Evolutionary conservation across 2,888 invertebrate species (phyloP).

Genomic region (Fragum whitleyi): DNA sequence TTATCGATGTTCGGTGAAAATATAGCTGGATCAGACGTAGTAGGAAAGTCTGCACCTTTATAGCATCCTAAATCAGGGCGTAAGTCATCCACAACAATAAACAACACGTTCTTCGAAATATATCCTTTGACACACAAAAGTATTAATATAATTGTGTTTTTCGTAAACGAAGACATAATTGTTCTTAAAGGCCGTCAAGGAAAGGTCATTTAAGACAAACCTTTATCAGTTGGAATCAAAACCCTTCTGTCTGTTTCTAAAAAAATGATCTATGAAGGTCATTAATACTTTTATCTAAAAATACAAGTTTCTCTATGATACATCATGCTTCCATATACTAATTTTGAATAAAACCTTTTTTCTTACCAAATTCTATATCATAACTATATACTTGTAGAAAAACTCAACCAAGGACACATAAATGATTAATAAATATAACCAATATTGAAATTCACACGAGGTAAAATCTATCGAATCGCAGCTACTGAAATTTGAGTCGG

Average conservation of each 20-base stretch:
- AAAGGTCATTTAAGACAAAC: background rate
- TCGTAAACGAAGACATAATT: background rate
- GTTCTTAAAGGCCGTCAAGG: background rate
- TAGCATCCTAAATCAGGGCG: slow-evolving; percentile 56
- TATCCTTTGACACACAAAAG: background rate
- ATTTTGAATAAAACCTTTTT: no score
- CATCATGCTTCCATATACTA: no score
- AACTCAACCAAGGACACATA: no score
- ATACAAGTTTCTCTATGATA: no score
- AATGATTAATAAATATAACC: no score
- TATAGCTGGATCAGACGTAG: slow-evolving; percentile 36
- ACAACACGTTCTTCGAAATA: slow-evolving; percentile 53
- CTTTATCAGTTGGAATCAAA: background rate
- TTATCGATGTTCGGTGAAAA: slow-evolving; percentile 54
- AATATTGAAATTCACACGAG: no score
- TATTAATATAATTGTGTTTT: background rate
- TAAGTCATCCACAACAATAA: slow-evolving; percentile 59
- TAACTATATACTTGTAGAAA: no score
- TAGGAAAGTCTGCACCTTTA: slow-evolving; percentile 26
- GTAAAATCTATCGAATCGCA: no score
- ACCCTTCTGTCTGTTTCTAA: background rate
- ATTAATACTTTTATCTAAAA: background rate
- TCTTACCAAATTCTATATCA: no score
- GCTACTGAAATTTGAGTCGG: no score
- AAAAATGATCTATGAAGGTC: background rate